These are phyloP conservation scores for Cryptotermes secundus DNA, from an alignment of 1,140 invertebrate genomes.

Conservation along the genomic window DNA sequence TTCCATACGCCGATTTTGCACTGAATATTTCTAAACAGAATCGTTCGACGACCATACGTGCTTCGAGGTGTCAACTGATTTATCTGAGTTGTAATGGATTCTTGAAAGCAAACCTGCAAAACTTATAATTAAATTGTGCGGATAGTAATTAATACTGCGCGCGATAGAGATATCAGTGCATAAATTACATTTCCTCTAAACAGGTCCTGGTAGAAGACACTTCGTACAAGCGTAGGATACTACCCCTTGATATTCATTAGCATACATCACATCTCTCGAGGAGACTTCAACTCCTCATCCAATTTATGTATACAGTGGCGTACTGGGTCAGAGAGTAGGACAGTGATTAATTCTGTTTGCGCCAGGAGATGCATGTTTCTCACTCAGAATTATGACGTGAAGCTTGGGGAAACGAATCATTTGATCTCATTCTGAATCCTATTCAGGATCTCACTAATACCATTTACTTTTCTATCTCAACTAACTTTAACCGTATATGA, in stretches of 20 bases:
- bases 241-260: not conserved
- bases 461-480: too few species aligned
- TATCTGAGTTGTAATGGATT: slow-evolving; percentile 17
- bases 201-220: not conserved
- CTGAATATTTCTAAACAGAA: not conserved
- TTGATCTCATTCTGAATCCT: too few species aligned
- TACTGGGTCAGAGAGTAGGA: not conserved
- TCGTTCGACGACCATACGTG: not conserved
- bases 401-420: too few species aligned
- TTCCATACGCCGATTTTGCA: not conserved
- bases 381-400: too few species aligned
- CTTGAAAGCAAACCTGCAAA: not conserved
- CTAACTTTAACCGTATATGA: too few species aligned
- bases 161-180: not conserved
- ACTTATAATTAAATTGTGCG: not conserved
- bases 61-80: not conserved
- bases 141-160: slow-evolving; percentile 13
- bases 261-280: not conserved
- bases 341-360: too few species aligned
- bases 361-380: too few species aligned
- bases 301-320: not conserved
- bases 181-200: not conserved
- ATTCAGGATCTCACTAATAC: too few species aligned
- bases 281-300: not conserved
- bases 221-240: not conserved